Evolutionary conservation across 2,888 invertebrate genomes (phyloP).

Genomic region (Drosophila eohydei): DNA sequence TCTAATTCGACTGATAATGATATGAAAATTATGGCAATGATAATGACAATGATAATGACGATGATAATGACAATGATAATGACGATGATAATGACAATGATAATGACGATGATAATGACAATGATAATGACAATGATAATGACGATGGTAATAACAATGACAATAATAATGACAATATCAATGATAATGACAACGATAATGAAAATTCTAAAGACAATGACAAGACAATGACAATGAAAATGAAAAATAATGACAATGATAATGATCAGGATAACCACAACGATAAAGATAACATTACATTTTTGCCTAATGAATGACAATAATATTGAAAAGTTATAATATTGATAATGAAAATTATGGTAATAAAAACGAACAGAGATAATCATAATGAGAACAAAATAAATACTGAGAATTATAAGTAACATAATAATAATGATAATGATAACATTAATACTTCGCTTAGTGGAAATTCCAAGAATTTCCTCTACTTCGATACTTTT

Average conservation of each 20-base stretch:
- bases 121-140: neutral
- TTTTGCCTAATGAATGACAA: no score
- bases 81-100: neutral
- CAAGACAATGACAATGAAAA: neutral
- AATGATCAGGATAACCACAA: neutral
- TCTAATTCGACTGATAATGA: neutral
- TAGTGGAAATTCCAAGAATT: neutral
- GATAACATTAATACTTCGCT: no score
- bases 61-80: neutral
- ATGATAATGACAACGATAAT: neutral
- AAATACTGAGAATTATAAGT: neutral
- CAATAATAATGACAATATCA: neutral
- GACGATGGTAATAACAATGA: neutral
- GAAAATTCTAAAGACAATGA: neutral
- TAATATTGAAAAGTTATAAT: neutral
- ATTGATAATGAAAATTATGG: neutral
- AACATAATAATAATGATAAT: neutral
- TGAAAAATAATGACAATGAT: neutral
- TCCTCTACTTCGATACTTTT: neutral
- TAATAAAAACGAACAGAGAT: neutral
- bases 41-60: neutral
- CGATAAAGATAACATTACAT: neutral
- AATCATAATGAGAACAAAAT: neutral
- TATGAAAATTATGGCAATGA: neutral
- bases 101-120: neutral